Conservation (phyloP, 1,140 invertebrate genomes). For the Eumeta japonica region DNA sequence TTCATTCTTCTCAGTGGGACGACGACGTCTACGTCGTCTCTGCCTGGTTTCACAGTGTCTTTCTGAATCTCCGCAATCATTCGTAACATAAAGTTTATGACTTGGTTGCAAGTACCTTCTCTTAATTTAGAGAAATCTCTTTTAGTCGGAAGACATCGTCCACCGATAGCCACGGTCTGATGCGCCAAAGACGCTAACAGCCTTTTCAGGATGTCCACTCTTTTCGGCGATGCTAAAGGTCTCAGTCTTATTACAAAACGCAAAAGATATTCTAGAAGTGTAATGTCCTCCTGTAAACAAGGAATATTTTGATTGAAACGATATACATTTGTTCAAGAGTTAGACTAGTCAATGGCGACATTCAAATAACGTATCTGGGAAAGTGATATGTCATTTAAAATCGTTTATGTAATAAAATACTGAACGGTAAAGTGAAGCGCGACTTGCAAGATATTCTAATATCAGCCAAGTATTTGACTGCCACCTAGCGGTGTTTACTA, state of each 20-base stretch:
- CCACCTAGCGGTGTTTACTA: no score
- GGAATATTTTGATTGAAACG: not conserved
- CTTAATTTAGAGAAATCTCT: constrained; percentile 29
- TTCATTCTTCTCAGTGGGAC: constrained; percentile 24
- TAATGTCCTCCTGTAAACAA: constrained; percentile 61
- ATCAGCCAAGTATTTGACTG: no score
- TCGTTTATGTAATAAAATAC: not conserved
- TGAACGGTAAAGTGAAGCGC: no score
- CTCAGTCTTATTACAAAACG: constrained; percentile 68
- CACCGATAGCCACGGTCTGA: constrained; percentile 61
- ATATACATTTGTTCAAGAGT: not conserved
- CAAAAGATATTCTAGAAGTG: constrained; percentile 72
- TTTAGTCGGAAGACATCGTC: constrained; percentile 53
- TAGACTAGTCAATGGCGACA: not conserved
- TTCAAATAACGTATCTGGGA: no score
- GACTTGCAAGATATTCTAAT: no score
- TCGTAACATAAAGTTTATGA: constrained; percentile 39
- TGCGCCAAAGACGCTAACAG: constrained; percentile 67
- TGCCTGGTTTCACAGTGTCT: constrained; percentile 34
- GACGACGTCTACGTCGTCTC: constrained; percentile 39
- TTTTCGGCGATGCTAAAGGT: constrained; percentile 59
- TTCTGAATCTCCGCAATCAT: constrained; percentile 40
- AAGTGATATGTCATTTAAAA: not conserved
- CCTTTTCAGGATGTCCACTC: constrained; percentile 62
- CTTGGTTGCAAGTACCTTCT: constrained; percentile 37